A percentile compares a stretch with the other conserved stretches of the same genome.
Evolutionary conservation across 1,140 invertebrate species (phyloP).

Genomic region (Globodera rostochiensis): DNA sequence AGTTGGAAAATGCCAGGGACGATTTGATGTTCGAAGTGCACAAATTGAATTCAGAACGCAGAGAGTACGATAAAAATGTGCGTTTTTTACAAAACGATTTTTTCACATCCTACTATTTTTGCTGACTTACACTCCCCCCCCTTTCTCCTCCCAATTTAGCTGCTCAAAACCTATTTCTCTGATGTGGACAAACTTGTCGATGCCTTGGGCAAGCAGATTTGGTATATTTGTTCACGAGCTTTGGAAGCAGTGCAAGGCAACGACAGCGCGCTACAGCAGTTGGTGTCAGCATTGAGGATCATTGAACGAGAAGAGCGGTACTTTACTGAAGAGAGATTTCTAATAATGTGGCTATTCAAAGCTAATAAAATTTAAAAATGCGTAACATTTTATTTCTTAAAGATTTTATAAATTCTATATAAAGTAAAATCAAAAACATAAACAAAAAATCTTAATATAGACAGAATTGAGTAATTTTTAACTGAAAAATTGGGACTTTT

Average conservation of each 20-base stretch:
- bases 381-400: no score
- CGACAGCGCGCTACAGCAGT: conserved; percentile 88
- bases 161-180: conserved; percentile 88
- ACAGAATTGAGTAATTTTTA: no score
- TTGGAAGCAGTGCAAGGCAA: conserved; percentile 90
- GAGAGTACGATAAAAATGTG: conserved; percentile 76
- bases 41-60: conserved; percentile 75
- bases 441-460: no score
- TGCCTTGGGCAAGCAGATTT: conserved; percentile 86
- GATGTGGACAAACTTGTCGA: conserved; percentile 88
- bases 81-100: conserved; percentile 64
- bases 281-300: conserved; percentile 91
- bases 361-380: background rate
- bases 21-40: conserved; percentile 83
- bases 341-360: conserved; percentile 54
- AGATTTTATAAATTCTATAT: no score
- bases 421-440: no score
- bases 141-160: conserved; percentile 57
- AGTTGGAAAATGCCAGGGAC: conserved; percentile 92
- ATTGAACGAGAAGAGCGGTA: conserved; percentile 91
- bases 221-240: conserved; percentile 83
- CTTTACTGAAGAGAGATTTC: conserved; percentile 71
- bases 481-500: conserved; percentile 21
- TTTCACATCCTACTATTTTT: background rate
- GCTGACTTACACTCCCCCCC: background rate